phyloP scores from a whole-genome alignment of 2,113 vertebrate genomes.

The Muntiacus reevesi region DNA sequence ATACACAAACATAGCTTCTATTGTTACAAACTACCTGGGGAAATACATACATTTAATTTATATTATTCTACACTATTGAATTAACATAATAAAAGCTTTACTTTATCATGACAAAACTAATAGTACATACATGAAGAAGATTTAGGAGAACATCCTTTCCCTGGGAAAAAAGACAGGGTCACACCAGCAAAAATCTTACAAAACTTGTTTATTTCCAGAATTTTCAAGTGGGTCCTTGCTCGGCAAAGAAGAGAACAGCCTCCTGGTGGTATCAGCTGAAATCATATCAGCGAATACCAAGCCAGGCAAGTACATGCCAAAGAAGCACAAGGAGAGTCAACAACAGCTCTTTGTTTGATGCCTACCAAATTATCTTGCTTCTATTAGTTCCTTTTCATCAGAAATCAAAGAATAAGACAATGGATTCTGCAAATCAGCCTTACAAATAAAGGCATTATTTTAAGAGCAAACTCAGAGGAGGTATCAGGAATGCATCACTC shows the following conservation, averaged over 20 bases:
- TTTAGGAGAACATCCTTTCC: conserved; percentile 32
- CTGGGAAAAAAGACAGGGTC: neutral
- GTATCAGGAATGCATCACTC: neutral
- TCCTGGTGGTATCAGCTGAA: conserved; percentile 12
- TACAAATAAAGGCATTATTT: neutral
- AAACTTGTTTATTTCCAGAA: conserved; percentile 2
- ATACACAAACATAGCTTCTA: neutral
- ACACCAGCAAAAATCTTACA: neutral
- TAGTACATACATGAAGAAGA: conserved; percentile 56
- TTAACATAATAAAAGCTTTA: conserved; percentile 32
- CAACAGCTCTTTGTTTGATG: conserved; percentile 29
- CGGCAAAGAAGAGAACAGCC: neutral
- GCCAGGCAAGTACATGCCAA: neutral
- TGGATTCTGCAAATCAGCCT: neutral
- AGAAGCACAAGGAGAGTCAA: neutral
- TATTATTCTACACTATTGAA: neutral
- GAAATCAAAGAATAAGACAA: neutral
- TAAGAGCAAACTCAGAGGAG: neutral
- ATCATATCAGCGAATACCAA: conserved; percentile 17
- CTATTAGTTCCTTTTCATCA: neutral
- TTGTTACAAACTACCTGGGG: neutral
- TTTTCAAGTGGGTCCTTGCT: neutral
- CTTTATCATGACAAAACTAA: conserved; percentile 8
- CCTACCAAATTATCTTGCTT: neutral
- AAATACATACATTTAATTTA: neutral